Conservation (phyloP, 1,140 invertebrate species). For the Temnothorax nylanderi region DNA sequence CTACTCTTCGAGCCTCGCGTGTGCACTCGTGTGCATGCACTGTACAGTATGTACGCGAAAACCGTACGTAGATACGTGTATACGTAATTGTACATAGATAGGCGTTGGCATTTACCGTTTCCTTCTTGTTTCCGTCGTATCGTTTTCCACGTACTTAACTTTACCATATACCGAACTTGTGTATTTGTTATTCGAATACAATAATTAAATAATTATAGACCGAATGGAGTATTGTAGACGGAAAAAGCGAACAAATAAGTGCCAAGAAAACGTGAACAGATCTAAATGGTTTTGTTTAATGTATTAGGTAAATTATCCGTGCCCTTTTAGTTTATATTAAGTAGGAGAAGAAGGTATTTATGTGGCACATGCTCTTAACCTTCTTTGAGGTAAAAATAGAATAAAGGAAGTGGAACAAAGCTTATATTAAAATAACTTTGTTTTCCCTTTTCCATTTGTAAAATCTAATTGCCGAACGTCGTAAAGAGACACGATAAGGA, state of each 20-base stretch:
- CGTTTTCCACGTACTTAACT: conserved; percentile 2
- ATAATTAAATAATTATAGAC: conserved; percentile 9
- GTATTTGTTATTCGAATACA: background rate
- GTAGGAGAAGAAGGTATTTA: background rate
- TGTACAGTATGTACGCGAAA: conserved; percentile 41
- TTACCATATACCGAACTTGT: background rate
- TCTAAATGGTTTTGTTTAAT: background rate
- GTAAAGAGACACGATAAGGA: conserved; percentile 9
- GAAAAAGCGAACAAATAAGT: background rate
- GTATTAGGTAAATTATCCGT: background rate
- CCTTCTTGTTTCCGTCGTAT: background rate
- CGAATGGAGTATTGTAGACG: background rate
- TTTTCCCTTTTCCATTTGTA: conserved; percentile 22
- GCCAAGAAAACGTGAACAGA: background rate
- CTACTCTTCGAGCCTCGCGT: conserved; percentile 64
- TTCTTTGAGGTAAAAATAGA: conserved; percentile 4
- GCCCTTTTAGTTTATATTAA: conserved; percentile 7
- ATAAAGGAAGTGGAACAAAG: conserved; percentile 45
- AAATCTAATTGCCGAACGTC: conserved; percentile 36
- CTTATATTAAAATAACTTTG: conserved; percentile 39
- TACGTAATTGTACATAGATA: conserved; percentile 38
- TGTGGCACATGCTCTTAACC: background rate
- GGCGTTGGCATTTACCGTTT: conserved; percentile 45
- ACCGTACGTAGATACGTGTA: conserved; percentile 62
- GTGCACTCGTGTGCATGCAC: conserved; percentile 49